Base-by-base conservation (phyloP, 2,888 invertebrate genomes). In the Eumerus sabulonum region DNA sequence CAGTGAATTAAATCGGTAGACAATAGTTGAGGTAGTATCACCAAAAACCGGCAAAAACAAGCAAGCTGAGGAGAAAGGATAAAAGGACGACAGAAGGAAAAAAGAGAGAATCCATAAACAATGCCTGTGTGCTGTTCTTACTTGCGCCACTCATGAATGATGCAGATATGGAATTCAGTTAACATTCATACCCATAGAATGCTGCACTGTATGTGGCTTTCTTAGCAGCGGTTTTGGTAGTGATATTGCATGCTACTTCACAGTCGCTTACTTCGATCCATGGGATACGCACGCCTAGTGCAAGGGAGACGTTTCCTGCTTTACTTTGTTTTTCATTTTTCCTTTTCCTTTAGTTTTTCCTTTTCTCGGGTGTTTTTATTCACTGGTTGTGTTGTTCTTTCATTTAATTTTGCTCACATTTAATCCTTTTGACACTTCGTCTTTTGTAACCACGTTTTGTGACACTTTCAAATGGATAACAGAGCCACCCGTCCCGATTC, bases 121-220 rank as follows among this genome's bases (percentile, higher is more conserved):
- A 79, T 79, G 64, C 68, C 74, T 53, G 60, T 74, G 79, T 79
- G 79, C 73, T 68, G 79, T 79, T 68, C 73, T 74, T 72, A 59
- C 56, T 64, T 57, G 50, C 54, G 53, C 68, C 70, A 51, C 63
- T 79, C 70, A 74, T 68, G 79, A 79, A 79, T 74, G 79, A 74
- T 79, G 79, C 79, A 74, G 79, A 79, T 68, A 68, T 74, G 63
- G 64, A 79, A 79, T 74, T 79, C 74, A 79, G 79, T 79, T 79
- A 74, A 79, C 79, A 74, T 73, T 81, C 76, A 79, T 68, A 27
- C 27, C 27, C 27, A 27, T 27, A 27, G 27, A 40, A 40, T 40
- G 71, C 63, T 76, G 70, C 79, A 73, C 62, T 63, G 27, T 27
- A 60, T 70, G 54, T 53, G 63, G 73, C 60, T 66, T 70, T 68